Base-by-base conservation (phyloP, 1,140 invertebrate genomes). In the Euura saliciscinereae region DNA sequence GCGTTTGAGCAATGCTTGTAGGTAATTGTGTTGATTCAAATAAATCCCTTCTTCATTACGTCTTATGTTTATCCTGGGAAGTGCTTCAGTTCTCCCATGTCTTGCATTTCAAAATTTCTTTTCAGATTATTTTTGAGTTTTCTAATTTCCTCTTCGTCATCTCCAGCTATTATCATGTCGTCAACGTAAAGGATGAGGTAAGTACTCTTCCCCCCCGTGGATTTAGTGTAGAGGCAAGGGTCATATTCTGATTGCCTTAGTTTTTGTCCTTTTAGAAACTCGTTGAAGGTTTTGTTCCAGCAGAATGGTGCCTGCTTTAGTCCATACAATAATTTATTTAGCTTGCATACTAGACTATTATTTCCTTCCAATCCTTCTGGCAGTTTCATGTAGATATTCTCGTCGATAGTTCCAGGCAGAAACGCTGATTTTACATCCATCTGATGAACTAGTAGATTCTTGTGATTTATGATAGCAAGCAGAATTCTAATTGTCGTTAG, bases 321-420 rank as follows among this genome's bases (percentile, higher is more conserved):
- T 11, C 74, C 72, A 71, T 74, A 75, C 10, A 75, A 44, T 28
- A 51, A 2, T 43, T 68, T 70, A 13, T 74, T n/a, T 43, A 73
- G 44, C 68, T 64, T 71, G 28, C 28, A 68, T 64, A 64, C 74
- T 65, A 42, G 44, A 43, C 5, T 3, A 51, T 6, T 1, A 51
- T 51, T 11, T 2, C 11, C 46, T 51, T 51, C 2, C 6, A 51
- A 11, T n/a, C 82, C 81, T 72, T 82, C 73, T 13, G 84, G 83
- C 66, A 76, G 73, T 43, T 79, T 66, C 74, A 84, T 80, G 70
- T 76, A 86, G 0, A 85, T 75, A 68, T 74, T 77, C 66, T 80
- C 76, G 11, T 69, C 10, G 2, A 73, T 10, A 65, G 59, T 11
- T 28, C 67, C 72, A 66, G 73, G 69, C 6, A 75, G 42, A 45